A percentile compares a stretch with the other conserved stretches of the same genome.
Evolutionary conservation across 1,140 invertebrate species (phyloP).

Genomic region (Zelostemma sp.): DNA sequence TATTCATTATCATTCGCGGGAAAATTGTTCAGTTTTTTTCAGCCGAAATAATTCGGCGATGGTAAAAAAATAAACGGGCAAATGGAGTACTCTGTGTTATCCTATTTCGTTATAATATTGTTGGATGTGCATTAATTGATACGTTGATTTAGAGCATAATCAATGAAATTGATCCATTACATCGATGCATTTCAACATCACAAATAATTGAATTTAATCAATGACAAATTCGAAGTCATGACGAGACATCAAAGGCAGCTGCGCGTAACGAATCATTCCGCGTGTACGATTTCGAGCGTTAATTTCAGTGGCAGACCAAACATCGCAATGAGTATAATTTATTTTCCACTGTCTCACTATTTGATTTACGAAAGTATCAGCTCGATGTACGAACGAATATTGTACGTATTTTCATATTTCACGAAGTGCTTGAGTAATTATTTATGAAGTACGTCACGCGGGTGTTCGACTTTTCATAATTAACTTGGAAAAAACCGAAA

Average conservation of each 20-base stretch:
- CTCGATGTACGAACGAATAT: conserved; percentile 11
- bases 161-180: conserved; percentile 14
- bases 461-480: too few species aligned
- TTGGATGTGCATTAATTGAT: background rate
- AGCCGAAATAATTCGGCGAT: too few species aligned
- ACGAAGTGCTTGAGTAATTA: background rate
- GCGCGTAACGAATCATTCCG: conserved; percentile 50
- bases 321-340: conserved; percentile 54
- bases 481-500: too few species aligned
- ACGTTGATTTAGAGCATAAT: background rate
- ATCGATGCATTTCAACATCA: conserved; percentile 30
- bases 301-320: conserved; percentile 53
- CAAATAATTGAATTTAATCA: conserved; percentile 49
- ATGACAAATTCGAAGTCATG: conserved; percentile 48
- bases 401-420: conserved; percentile 13
- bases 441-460: too few species aligned
- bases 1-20: too few species aligned
- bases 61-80: too few species aligned
- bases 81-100: too few species aligned
- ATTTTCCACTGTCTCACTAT: conserved; percentile 41
- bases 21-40: too few species aligned
- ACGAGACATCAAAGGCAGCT: conserved; percentile 51
- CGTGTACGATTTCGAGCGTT: conserved; percentile 43
- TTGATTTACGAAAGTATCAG: conserved; percentile 23
- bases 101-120: background rate